Percentiles rank a stretch among this genome's conserved stretches.
phyloP scores from a whole-genome alignment of 2,113 vertebrate genomes.

The Corydoras maculifer region DNA sequence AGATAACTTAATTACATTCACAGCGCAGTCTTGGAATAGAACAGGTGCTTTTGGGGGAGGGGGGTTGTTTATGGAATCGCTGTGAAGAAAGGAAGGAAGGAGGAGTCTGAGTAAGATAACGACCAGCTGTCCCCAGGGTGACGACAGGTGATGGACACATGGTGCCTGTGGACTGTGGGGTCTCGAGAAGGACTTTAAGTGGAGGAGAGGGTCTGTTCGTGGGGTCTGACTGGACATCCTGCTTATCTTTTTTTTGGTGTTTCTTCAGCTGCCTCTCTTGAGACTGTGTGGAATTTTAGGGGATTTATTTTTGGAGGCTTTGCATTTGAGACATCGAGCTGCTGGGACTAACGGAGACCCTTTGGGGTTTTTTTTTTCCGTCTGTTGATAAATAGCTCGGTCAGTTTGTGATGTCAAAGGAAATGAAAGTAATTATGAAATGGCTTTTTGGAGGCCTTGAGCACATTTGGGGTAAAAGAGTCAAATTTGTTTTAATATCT shows the following conservation, averaged over 20 bases:
- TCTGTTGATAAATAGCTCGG: conserved; percentile 1
- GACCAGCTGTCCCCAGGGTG: conserved; percentile 3
- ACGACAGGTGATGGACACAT: conserved; percentile 40
- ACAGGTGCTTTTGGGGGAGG: conserved; percentile 11
- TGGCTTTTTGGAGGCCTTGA: conserved; percentile 2
- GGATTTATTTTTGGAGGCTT: conserved; percentile 12
- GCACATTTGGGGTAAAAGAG: neutral
- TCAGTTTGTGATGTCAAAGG: conserved; percentile 5
- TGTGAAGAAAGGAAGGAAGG: neutral
- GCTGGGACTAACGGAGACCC: neutral
- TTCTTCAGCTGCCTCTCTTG: conserved; percentile 40
- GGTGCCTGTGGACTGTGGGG: neutral
- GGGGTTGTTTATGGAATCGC: neutral
- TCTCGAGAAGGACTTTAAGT: neutral
- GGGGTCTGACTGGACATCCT: neutral
- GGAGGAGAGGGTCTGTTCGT: neutral
- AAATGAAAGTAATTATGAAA: conserved; percentile 18
- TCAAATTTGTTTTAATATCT: too few relatives aligned
- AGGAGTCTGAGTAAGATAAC: neutral
- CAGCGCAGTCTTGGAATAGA: conserved; percentile 8
- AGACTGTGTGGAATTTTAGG: conserved; percentile 12
- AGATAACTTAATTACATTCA: conserved; percentile 24
- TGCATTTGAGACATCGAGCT: conserved; percentile 1
- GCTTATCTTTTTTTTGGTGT: conserved; percentile 21
- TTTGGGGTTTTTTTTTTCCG: neutral